phyloP scores from a whole-genome alignment of 2,797 vertebrate species.

The Myripristis jacobus region DNA sequence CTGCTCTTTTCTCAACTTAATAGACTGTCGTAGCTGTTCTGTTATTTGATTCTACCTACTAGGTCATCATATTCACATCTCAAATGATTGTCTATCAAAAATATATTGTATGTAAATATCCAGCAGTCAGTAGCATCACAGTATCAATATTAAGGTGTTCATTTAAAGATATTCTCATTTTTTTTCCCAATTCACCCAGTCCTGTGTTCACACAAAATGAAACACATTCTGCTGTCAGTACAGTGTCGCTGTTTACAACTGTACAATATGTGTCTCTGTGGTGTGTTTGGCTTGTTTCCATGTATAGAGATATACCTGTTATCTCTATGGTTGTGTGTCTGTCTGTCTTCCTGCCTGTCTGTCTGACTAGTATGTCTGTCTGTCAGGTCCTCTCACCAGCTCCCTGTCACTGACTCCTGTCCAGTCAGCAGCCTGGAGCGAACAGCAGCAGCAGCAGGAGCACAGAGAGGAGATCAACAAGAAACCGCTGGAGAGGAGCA shows the following conservation, averaged over 20 bases:
- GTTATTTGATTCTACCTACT: no score
- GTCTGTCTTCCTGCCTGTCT: constrained; percentile 46
- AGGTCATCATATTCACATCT: no score
- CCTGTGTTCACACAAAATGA: no score
- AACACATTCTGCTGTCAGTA: not conserved
- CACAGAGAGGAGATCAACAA: constrained; percentile 84
- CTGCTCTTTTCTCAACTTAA: no score
- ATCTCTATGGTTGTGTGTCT: constrained; percentile 39
- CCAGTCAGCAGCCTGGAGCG: constrained; percentile 89
- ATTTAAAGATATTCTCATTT: no score
- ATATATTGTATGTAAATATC: no score
- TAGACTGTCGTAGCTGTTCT: no score
- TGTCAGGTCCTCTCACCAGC: constrained; percentile 80
- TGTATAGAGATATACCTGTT: constrained; percentile 38
- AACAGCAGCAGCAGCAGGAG: constrained; percentile 86
- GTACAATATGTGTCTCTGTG: constrained; percentile 7
- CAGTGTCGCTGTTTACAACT: constrained; percentile 1
- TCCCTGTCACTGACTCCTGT: constrained; percentile 86
- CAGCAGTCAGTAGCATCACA: no score
- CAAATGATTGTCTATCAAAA: no score
- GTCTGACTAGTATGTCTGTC: constrained; percentile 78
- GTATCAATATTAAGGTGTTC: no score
- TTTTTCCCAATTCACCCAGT: no score
- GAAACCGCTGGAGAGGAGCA: constrained; percentile 89
- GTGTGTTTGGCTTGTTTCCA: not conserved